A percentile compares a stretch with the other conserved stretches of the same genome.
Conservation (phyloP, 2,113 vertebrate species). For the zebrafish (Danio rerio) region GRCz12tu NC_133195.1:192501-193000, state of each 20-base stretch:
- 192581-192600: conserved; percentile 64
- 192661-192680: not conserved
- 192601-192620: too few species aligned
- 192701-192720: conserved; percentile 66
- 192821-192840: not conserved
- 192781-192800: not conserved
- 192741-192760: too few species aligned
- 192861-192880: conserved; percentile 64
- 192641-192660: not conserved
- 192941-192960: too few species aligned
- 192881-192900: not conserved
- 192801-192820: not conserved
- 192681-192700: too few species aligned
- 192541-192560: not conserved
- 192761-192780: too few species aligned
- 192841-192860: too few species aligned
- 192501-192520: not conserved
- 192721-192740: too few species aligned
- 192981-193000: not conserved
- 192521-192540: not conserved
- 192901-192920: not conserved
- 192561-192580: too few species aligned
- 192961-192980: not conserved
- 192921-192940: not conserved
- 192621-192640: not conserved